Conservation (phyloP, 2,888 invertebrate genomes). For the Elysia crispata region DNA sequence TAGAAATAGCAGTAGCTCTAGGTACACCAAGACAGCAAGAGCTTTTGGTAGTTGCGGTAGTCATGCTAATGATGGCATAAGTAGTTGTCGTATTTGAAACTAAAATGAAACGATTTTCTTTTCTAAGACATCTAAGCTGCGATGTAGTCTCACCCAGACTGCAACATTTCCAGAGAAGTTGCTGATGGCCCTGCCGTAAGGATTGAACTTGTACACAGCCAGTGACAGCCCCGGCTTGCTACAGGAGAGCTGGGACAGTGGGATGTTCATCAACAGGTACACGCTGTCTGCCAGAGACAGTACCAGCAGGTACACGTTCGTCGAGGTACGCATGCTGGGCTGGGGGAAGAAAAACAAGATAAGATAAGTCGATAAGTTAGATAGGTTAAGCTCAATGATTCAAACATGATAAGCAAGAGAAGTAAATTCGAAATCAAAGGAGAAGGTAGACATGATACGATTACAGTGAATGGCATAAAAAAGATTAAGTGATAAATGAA, state of each 20-base stretch:
- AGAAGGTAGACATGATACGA: no score
- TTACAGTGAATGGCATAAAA: no score
- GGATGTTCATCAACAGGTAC: slow-evolving; percentile 81
- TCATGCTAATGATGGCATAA: not conserved
- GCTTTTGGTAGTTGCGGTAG: not conserved
- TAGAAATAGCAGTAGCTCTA: no score
- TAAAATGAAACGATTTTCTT: no score
- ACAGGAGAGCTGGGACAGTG: slow-evolving; percentile 81
- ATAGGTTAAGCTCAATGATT: no score
- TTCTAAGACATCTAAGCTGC: no score
- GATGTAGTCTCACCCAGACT: slow-evolving; percentile 82
- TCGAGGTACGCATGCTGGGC: slow-evolving; percentile 74
- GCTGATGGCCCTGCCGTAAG: slow-evolving; percentile 81
- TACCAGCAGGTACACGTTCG: slow-evolving; percentile 83
- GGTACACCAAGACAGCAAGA: no score
- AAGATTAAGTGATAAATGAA: no score
- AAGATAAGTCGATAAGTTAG: no score
- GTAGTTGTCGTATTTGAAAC: not conserved
- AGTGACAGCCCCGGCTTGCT: slow-evolving; percentile 32
- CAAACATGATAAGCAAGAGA: no score
- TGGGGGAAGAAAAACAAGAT: no score
- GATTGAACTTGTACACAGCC: slow-evolving; percentile 79
- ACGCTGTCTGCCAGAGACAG: slow-evolving; percentile 85
- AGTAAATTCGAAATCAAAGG: no score
- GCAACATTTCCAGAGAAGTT: slow-evolving; percentile 84